Conservation (phyloP, 2,888 invertebrate species). For the Bugula neritina region DNA sequence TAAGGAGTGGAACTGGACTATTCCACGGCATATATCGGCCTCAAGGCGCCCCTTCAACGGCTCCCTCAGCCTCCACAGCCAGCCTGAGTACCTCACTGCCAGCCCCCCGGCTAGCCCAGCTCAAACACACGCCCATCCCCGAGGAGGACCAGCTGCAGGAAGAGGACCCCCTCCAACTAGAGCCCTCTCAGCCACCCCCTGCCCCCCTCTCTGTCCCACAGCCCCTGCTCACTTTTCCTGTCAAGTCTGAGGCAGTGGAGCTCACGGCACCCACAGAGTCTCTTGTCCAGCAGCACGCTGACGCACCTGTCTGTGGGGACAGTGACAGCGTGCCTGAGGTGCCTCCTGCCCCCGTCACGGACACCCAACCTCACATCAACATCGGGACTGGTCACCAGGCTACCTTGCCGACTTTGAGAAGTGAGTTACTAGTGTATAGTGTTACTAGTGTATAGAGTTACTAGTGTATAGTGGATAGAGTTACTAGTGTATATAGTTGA, state of each 20-base stretch:
- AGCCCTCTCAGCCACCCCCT: background rate
- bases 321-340: slow-evolving; percentile 34
- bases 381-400: slow-evolving; percentile 14
- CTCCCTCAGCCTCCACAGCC: slow-evolving; percentile 9
- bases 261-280: slow-evolving; percentile 31
- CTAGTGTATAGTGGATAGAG: too few species aligned
- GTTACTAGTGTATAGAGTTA: too few species aligned
- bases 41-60: slow-evolving; percentile 33
- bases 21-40: slow-evolving; percentile 61
- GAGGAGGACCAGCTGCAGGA: background rate
- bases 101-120: background rate
- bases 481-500: too few species aligned
- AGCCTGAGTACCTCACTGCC: slow-evolving; percentile 27
- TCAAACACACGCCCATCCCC: background rate
- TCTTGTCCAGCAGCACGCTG: slow-evolving; percentile 30
- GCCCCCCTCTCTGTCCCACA: background rate
- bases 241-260: background rate
- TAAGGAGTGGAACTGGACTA: slow-evolving; percentile 78
- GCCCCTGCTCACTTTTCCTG: background rate
- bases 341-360: slow-evolving; percentile 51
- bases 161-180: background rate
- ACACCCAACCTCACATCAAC: slow-evolving; percentile 51
- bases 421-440: background rate
- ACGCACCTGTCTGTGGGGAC: slow-evolving; percentile 32
- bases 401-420: slow-evolving; percentile 5